Evolutionary conservation across 2,888 invertebrate species (phyloP).

Genomic region (Augochlorella aurata): DNA sequence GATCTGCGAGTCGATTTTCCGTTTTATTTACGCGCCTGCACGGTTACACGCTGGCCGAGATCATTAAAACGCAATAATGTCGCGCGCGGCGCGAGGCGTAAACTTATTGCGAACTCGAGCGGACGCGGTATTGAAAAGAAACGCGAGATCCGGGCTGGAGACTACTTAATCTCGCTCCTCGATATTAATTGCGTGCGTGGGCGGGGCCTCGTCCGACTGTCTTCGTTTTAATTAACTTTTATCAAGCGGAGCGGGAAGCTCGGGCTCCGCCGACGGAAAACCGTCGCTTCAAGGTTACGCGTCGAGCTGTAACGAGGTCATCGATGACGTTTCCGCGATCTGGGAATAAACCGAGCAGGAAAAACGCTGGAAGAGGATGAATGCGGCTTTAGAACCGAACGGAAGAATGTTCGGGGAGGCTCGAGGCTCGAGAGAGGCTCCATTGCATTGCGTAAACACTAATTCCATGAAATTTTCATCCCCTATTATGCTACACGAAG

Average conservation of each 20-base stretch:
- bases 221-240: conserved; percentile 6
- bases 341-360: conserved; percentile 11
- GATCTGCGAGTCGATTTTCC: conserved; percentile 3
- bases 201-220: neutral
- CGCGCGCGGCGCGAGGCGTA: no score
- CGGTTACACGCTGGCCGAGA: neutral
- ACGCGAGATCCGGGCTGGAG: no score
- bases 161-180: no score
- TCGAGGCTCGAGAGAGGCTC: neutral
- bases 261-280: neutral
- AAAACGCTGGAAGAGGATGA: neutral
- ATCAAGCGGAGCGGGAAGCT: neutral
- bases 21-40: neutral
- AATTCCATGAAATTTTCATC: conserved; percentile 11
- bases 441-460: conserved; percentile 10
- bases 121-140: no score
- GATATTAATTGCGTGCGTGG: neutral
- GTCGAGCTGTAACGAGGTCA: conserved; percentile 38
- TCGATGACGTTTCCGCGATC: conserved; percentile 35
- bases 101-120: no score
- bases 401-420: neutral
- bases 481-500: conserved; percentile 3
- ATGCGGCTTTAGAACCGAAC: neutral
- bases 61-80: neutral
- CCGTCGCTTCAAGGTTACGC: conserved; percentile 16